A percentile compares a stretch with the other conserved stretches of the same genome.
These are phyloP conservation scores for Lithobates pipiens DNA, from an alignment of 2,797 vertebrate species.

Conservation along the genomic window DNA sequence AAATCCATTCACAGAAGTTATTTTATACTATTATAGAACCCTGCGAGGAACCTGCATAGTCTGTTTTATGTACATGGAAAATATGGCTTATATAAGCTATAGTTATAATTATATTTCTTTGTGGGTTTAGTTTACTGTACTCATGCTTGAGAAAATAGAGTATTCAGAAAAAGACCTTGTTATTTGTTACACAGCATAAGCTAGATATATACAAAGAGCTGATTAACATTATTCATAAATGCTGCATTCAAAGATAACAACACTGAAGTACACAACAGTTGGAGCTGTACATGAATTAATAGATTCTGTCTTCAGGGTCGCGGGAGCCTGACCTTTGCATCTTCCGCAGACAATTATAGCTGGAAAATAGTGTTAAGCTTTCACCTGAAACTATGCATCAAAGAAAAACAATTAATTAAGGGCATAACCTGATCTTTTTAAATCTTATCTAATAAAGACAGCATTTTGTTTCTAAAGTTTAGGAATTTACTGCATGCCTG, in stretches of 20 bases:
- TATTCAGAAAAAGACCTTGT: not conserved
- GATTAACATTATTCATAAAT: constrained; percentile 58
- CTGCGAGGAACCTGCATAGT: not conserved
- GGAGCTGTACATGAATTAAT: constrained; percentile 52
- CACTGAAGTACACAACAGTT: constrained; percentile 42
- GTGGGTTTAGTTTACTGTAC: not conserved
- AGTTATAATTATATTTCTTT: not conserved
- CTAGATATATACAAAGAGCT: constrained; percentile 22
- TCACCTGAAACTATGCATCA: constrained; percentile 68
- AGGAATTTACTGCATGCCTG: constrained; percentile 63
- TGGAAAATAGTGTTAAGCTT: constrained; percentile 53
- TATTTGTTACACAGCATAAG: constrained; percentile 24
- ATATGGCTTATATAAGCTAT: not conserved
- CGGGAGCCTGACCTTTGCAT: constrained; percentile 40
- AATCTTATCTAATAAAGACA: constrained; percentile 65
- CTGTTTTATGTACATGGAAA: not conserved
- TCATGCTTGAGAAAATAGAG: not conserved
- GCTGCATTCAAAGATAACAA: constrained; percentile 49
- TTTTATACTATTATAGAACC: not conserved
- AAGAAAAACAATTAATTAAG: constrained; percentile 65
- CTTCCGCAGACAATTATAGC: constrained; percentile 55
- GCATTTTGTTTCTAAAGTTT: constrained; percentile 59
- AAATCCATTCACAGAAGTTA: not conserved
- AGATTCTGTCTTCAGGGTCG: constrained; percentile 51
- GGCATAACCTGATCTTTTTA: constrained; percentile 64